Percentiles rank a stretch among this genome's conserved stretches.
Evolutionary conservation across 2,113 vertebrate species (phyloP).

Genomic region (Neogale vison): DNA sequence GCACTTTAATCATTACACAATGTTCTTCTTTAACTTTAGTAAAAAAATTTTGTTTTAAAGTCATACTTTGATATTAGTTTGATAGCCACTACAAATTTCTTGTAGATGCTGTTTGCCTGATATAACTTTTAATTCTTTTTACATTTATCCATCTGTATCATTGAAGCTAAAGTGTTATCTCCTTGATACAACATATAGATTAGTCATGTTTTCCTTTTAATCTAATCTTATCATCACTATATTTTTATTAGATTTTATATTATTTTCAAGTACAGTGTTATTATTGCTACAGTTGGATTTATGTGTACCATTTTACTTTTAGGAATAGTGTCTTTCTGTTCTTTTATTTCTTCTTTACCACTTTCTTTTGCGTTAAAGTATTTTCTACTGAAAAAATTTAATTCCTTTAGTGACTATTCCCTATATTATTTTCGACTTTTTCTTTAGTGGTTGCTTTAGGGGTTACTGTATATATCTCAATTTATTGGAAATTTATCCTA

Average conservation of each 20-base stretch:
- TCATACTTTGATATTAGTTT: not conserved
- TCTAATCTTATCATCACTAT: not conserved
- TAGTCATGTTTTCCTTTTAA: not conserved
- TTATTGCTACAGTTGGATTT: not conserved
- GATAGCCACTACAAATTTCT: not conserved
- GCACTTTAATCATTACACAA: not conserved
- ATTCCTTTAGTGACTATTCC: not conserved
- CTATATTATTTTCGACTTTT: not conserved
- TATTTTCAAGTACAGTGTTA: not conserved
- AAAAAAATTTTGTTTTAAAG: not conserved
- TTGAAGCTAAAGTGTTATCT: not conserved
- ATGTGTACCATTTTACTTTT: not conserved
- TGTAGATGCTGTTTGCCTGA: not conserved
- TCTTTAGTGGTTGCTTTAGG: not conserved
- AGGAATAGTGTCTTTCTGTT: not conserved
- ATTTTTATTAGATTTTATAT: not conserved
- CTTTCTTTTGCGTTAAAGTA: not conserved
- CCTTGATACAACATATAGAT: not conserved
- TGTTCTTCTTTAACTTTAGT: not conserved
- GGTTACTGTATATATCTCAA: not conserved
- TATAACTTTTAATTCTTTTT: not conserved
- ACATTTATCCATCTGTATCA: not conserved
- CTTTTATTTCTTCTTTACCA: not conserved
- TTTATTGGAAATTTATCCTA: not conserved
- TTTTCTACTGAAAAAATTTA: not conserved